phyloP scores from a whole-genome alignment of 2,888 invertebrate genomes.

The Monoplex corrugatus region DNA sequence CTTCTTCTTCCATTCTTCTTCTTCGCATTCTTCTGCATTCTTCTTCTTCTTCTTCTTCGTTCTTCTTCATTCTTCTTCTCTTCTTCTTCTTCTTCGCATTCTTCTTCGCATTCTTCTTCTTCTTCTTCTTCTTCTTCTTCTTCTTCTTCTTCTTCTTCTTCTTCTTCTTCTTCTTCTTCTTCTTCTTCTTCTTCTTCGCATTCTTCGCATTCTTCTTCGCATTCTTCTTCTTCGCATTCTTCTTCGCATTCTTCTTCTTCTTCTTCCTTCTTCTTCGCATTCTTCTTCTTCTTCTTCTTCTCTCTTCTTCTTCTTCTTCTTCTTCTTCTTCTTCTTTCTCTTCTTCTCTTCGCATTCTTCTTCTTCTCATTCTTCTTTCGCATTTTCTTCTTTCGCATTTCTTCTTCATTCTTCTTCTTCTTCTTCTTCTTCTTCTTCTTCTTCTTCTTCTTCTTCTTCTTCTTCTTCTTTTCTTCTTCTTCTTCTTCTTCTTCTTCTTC shows the following conservation, averaged over 20 bases:
- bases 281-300: background rate
- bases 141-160: constrained; percentile 48
- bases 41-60: background rate
- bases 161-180: constrained; percentile 44
- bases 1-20: background rate
- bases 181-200: too few species aligned
- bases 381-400: background rate
- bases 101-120: background rate
- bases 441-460: background rate
- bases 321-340: background rate
- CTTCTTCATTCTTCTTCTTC: too few species aligned
- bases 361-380: background rate
- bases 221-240: constrained; percentile 9
- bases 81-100: background rate
- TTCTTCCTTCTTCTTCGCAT: background rate
- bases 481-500: background rate
- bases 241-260: background rate
- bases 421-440: too few species aligned
- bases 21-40: background rate
- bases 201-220: too few species aligned
- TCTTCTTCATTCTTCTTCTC: background rate
- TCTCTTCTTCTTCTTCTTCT: background rate
- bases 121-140: constrained; percentile 41
- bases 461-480: background rate
- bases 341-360: background rate